Conservation (phyloP, 2,888 invertebrate genomes). For the Lathronympha strigana region DNA sequence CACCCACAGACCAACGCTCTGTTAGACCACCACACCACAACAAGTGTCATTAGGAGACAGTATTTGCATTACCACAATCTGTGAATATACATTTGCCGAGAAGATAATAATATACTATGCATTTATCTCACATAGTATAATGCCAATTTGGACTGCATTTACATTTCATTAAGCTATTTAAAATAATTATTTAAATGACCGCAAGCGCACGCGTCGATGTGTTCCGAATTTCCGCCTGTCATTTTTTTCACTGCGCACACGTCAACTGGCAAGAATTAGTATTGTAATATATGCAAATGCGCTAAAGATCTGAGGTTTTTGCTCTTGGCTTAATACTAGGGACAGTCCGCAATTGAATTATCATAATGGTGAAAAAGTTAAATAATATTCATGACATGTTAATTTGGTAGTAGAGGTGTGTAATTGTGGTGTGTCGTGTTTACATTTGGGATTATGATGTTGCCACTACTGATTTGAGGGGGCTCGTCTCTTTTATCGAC, state of each 20-base stretch:
- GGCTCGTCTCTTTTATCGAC: constrained; percentile 45
- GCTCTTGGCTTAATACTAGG: constrained; percentile 73
- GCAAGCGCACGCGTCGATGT: constrained; percentile 47
- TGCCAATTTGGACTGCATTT: constrained; percentile 28
- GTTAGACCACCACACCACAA: too few relatives aligned
- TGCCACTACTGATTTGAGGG: constrained; percentile 40
- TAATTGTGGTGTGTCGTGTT: constrained; percentile 61
- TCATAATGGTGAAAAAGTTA: constrained; percentile 77
- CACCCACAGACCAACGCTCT: too few relatives aligned
- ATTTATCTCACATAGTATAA: constrained; percentile 19
- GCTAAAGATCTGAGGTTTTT: constrained; percentile 71
- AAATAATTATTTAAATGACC: constrained; percentile 32
- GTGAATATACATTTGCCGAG: too few relatives aligned
- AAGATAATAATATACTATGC: constrained; percentile 1
- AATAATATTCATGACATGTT: constrained; percentile 82
- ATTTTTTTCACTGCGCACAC: constrained; percentile 55
- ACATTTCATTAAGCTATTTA: constrained; percentile 27
- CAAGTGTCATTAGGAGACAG: too few relatives aligned
- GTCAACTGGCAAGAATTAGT: constrained; percentile 62
- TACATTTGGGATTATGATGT: constrained; percentile 44
- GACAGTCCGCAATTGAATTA: constrained; percentile 64
- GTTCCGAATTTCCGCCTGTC: constrained; percentile 58
- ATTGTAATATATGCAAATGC: constrained; percentile 77
- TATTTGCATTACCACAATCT: too few relatives aligned
- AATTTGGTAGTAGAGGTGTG: constrained; percentile 73